These are phyloP conservation scores for Ahaetulla prasina DNA, from an alignment of 2,113 vertebrate genomes.

Conservation along the genomic window DNA sequence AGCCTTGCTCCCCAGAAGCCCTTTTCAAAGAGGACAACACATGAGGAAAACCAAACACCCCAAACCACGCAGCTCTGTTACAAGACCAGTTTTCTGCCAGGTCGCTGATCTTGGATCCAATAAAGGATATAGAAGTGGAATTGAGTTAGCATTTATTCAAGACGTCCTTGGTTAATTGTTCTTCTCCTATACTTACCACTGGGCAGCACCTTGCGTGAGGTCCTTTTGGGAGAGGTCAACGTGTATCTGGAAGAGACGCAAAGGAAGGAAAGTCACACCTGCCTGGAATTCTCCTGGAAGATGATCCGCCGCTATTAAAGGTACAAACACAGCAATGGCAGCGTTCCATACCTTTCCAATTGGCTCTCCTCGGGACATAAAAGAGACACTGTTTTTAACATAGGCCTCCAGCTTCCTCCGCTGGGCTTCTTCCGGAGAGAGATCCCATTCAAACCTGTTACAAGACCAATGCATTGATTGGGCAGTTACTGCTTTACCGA, in stretches of 20 bases:
- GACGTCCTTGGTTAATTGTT: background rate
- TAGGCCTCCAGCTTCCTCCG: conserved; percentile 79
- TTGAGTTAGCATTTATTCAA: too few relatives aligned
- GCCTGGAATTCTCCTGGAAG: background rate
- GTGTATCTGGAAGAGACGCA: conserved; percentile 68
- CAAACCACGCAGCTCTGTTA: background rate
- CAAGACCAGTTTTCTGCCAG: background rate
- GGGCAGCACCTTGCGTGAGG: conserved; percentile 73
- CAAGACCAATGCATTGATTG: background rate
- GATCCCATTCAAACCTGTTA: conserved; percentile 85
- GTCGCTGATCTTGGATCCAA: background rate
- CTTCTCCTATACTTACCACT: conserved; percentile 74
- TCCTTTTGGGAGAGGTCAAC: conserved; percentile 80
- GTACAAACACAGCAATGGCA: too few relatives aligned
- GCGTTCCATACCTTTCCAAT: conserved; percentile 78
- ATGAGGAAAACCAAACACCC: background rate
- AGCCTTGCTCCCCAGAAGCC: background rate
- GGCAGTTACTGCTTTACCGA: too few relatives aligned
- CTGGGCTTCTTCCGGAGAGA: conserved; percentile 77
- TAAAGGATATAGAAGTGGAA: background rate
- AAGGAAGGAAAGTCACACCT: background rate
- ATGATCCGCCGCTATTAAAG: background rate
- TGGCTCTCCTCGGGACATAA: conserved; percentile 86
- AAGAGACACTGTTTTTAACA: conserved; percentile 85
- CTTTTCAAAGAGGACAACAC: background rate